Evolutionary conservation across 2,888 invertebrate species (phyloP), one percentile per base, ranked within the genome.

Genomic region (Gastrophysa polygoni): DNA sequence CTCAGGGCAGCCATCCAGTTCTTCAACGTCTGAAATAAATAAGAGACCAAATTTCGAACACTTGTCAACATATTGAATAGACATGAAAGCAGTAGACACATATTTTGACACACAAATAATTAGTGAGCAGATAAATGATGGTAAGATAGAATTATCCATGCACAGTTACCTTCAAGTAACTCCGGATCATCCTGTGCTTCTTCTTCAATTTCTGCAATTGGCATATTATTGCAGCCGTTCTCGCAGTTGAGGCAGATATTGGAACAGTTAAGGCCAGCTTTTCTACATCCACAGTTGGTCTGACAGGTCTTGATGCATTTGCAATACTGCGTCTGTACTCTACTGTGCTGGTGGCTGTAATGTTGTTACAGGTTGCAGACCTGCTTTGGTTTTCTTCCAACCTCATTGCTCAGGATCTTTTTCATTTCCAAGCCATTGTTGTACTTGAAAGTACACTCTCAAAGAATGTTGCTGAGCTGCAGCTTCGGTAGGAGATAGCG

Each of bases 241-340:
- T 52, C 52, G 32, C 52, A 38, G 52, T 52, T 52, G 17, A 52
- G 43, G 43, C 5, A 20, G n/a, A 47, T 2, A 20, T 14, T 47
- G 47, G 47, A 52, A 38, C 52, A 52, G 38, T 34, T 17, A n/a
- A 52, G 8, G 18, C 11, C 7, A 4, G 20, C 20, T 10, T 47
- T 47, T n/a, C 10, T 20, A 6, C 11, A 47, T 10, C 47, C 47
- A 47, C n/a, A 47, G 1, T 47, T 1, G 18, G 2, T 16, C 18
- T 47, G 47, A 20, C 47, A 47, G 20, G 17, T 18, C 47, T 47
- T 21, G 10, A 8, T 47, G 21, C n/a, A 47, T 14, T 20, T 47
- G 18, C 47, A 47, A 20, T 17, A 8, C 17, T 47, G 47, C n/a
- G 2, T 8, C 18, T 17, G 20, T n/a, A n/a, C n/a, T n/a, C n/a